Evolutionary conservation across 2,797 vertebrate genomes (phyloP).

Genomic region (Urophycis tenuis): DNA sequence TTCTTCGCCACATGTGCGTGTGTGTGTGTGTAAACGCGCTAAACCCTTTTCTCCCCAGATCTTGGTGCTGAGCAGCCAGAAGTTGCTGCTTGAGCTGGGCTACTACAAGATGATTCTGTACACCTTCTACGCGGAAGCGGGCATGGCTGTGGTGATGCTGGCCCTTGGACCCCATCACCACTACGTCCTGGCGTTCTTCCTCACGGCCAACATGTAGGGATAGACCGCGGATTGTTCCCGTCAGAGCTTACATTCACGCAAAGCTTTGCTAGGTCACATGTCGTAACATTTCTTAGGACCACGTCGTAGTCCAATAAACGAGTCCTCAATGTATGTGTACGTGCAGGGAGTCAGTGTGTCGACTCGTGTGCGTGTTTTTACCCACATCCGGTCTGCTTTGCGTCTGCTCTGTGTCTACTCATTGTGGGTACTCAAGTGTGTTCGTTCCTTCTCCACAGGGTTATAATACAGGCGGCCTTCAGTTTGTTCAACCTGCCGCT

Average conservation of each 20-base stretch:
- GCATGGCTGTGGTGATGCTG: constrained; percentile 72
- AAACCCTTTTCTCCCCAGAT: constrained; percentile 61
- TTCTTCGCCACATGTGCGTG: too few species aligned
- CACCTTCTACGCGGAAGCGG: constrained; percentile 79
- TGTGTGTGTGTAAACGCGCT: not conserved
- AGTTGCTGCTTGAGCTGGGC: constrained; percentile 70
- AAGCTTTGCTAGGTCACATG: not conserved
- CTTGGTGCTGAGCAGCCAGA: constrained; percentile 77
- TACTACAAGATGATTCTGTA: constrained; percentile 85
- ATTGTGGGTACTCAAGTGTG: not conserved
- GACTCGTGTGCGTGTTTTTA: not conserved
- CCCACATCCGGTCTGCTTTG: not conserved
- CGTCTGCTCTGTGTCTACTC: not conserved
- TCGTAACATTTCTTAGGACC: too few species aligned
- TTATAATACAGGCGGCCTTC: constrained; percentile 77
- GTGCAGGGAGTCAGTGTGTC: not conserved
- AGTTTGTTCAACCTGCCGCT: constrained; percentile 86
- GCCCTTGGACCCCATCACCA: constrained; percentile 73
- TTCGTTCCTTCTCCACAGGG: constrained; percentile 59
- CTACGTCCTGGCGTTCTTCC: constrained; percentile 78
- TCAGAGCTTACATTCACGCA: not conserved
- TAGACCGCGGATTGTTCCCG: not conserved
- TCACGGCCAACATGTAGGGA: constrained; percentile 83
- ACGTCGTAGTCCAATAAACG: not conserved
- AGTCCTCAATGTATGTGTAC: not conserved